Evolutionary conservation across 2,113 vertebrate species (phyloP).

Genomic region (Carettochelys insculpta): DNA sequence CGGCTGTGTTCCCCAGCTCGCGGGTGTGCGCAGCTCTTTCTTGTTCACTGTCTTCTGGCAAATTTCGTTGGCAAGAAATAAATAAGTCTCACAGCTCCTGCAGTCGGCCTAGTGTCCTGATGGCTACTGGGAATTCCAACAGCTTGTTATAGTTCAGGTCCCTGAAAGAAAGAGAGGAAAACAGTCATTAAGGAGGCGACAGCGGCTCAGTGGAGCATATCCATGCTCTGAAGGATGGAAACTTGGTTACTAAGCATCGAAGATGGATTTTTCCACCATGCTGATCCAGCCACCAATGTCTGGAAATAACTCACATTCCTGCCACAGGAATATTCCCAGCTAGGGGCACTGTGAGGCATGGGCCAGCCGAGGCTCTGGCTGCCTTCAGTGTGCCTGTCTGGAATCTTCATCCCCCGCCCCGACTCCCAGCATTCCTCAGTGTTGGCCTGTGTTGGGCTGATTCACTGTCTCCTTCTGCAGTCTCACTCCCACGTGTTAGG

Average conservation of each 20-base stretch:
- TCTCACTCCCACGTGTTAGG: accelerated
- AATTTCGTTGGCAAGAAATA: slow-evolving; percentile 25
- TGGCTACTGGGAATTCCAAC: slow-evolving; percentile 90
- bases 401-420: background rate
- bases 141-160: slow-evolving; percentile 95
- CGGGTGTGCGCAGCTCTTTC: accelerated
- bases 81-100: slow-evolving; percentile 91
- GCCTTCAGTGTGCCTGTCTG: background rate
- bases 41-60: background rate
- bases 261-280: slow-evolving; percentile 53
- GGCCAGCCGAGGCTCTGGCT: background rate
- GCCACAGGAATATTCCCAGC: slow-evolving; percentile 15
- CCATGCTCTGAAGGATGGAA: slow-evolving; percentile 50
- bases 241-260: slow-evolving; percentile 37
- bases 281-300: slow-evolving; percentile 27
- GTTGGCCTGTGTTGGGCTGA: background rate
- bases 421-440: background rate
- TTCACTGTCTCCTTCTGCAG: background rate
- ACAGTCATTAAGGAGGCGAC: slow-evolving; percentile 14
- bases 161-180: slow-evolving; percentile 74
- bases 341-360: background rate
- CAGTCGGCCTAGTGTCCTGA: slow-evolving; percentile 90
- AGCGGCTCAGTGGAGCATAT: background rate
- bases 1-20: background rate
- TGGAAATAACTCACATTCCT: slow-evolving; percentile 51